These are phyloP conservation scores for Sebastes cheni DNA, from an alignment of 2,797 vertebrate species.

Conservation along the genomic window DNA sequence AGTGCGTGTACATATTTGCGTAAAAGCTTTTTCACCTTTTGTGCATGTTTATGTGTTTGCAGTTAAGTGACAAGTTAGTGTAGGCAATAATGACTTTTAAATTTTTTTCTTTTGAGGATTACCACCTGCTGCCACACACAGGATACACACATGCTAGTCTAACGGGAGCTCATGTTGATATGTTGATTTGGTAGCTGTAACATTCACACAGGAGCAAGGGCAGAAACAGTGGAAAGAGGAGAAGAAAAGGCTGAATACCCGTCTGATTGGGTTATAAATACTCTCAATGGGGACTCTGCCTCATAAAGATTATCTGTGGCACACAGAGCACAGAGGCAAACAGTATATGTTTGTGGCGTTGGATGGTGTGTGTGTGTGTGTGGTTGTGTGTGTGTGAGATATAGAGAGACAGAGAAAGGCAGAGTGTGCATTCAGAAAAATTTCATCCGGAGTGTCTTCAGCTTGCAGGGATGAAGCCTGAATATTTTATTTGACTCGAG, in stretches of 20 bases:
- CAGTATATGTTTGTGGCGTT: slow-evolving; percentile 44
- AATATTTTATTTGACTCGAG: slow-evolving; percentile 72
- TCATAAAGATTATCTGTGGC: slow-evolving; percentile 66
- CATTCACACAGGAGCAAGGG: slow-evolving; percentile 23
- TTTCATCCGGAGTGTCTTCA: slow-evolving; percentile 61
- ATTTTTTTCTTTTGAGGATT: slow-evolving; percentile 25
- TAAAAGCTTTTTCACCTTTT: background rate
- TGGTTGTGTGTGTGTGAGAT: background rate
- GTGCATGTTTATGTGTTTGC: background rate
- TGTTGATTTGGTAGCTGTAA: slow-evolving; percentile 47
- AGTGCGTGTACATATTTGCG: no score
- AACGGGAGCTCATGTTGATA: slow-evolving; percentile 22
- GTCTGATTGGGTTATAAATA: slow-evolving; percentile 79
- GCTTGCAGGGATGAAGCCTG: slow-evolving; percentile 60
- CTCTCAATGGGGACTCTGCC: slow-evolving; percentile 69
- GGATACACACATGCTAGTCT: background rate
- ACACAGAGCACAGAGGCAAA: slow-evolving; percentile 57
- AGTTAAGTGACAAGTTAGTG: background rate
- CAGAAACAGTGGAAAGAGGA: slow-evolving; percentile 49
- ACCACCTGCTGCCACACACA: slow-evolving; percentile 48
- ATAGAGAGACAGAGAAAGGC: slow-evolving; percentile 27
- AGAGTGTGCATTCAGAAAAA: slow-evolving; percentile 64
- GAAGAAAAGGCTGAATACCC: slow-evolving; percentile 66
- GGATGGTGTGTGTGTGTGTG: background rate
- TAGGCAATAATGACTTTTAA: slow-evolving; percentile 4